phyloP scores from a whole-genome alignment of 2,888 invertebrate genomes.

The Leptinotarsa juncta region DNA sequence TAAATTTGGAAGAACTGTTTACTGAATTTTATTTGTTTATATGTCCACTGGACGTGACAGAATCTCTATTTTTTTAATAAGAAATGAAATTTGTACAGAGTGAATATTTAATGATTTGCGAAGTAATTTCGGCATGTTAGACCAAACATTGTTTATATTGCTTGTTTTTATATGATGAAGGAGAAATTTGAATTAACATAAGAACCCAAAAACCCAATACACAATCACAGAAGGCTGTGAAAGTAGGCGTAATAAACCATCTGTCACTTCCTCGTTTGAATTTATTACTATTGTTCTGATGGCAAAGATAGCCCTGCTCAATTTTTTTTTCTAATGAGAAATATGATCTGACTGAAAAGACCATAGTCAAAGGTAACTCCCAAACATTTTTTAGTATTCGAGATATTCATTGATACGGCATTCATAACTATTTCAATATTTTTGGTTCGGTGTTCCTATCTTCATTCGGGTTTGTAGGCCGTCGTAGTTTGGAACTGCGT shows the following conservation, averaged over 20 bases:
- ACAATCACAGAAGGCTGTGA: slow-evolving; percentile 6
- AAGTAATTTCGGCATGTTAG: not conserved
- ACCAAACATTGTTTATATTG: slow-evolving; percentile 1
- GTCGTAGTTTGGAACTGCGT: too few species aligned
- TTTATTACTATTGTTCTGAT: slow-evolving; percentile 9
- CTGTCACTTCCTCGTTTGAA: not conserved
- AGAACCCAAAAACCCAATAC: slow-evolving; percentile 7
- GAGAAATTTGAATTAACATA: not conserved
- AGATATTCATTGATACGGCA: not conserved
- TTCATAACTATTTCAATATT: too few species aligned
- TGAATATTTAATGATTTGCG: slow-evolving; percentile 19
- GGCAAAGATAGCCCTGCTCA: slow-evolving; percentile 14
- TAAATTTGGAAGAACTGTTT: too few species aligned
- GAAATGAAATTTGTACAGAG: not conserved
- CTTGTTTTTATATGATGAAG: not conserved
- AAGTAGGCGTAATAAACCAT: not conserved
- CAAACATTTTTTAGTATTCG: not conserved
- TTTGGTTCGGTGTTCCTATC: too few species aligned
- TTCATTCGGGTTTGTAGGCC: too few species aligned
- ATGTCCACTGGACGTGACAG: too few species aligned
- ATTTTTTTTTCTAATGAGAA: not conserved
- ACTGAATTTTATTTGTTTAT: too few species aligned
- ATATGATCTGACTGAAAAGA: slow-evolving; percentile 11
- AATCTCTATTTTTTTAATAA: too few species aligned
- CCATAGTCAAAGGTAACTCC: slow-evolving; percentile 1